Conservation (phyloP, 2,113 vertebrate genomes). For the Nothocercus nigrocapillus region DNA sequence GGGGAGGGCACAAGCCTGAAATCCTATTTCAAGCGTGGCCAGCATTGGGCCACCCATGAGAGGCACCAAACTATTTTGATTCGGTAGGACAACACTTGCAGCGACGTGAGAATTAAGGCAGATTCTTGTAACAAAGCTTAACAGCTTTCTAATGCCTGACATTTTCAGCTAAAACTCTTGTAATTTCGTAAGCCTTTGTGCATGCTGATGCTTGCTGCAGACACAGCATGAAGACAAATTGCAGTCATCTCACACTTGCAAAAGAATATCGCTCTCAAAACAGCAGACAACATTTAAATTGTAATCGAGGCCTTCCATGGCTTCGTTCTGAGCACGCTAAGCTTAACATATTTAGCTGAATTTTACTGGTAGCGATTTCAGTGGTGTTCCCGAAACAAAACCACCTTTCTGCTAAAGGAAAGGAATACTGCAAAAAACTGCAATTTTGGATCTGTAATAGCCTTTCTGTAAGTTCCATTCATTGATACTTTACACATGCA, state of each 20-base stretch:
- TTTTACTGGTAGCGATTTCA: not conserved
- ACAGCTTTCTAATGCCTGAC: not conserved
- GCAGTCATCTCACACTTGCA: not conserved
- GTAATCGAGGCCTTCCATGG: not conserved
- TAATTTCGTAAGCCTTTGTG: not conserved
- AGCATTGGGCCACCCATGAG: not conserved
- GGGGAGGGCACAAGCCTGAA: not conserved
- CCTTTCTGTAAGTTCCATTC: not conserved
- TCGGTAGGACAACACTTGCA: not conserved
- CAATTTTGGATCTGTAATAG: not conserved
- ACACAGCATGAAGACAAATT: not conserved
- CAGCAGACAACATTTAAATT: not conserved
- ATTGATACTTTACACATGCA: not conserved
- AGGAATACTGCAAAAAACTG: not conserved
- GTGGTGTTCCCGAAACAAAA: not conserved
- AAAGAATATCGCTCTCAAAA: not conserved
- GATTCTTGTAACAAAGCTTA: not conserved
- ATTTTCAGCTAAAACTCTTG: not conserved
- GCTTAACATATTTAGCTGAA: not conserved
- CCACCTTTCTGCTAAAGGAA: not conserved
- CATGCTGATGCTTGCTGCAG: not conserved
- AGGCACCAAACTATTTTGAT: not conserved
- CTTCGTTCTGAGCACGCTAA: not conserved
- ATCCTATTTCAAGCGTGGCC: not conserved
- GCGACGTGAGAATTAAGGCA: not conserved